Evolutionary conservation across 2,888 invertebrate genomes (phyloP).

Genomic region (Aleiodes testaceus): DNA sequence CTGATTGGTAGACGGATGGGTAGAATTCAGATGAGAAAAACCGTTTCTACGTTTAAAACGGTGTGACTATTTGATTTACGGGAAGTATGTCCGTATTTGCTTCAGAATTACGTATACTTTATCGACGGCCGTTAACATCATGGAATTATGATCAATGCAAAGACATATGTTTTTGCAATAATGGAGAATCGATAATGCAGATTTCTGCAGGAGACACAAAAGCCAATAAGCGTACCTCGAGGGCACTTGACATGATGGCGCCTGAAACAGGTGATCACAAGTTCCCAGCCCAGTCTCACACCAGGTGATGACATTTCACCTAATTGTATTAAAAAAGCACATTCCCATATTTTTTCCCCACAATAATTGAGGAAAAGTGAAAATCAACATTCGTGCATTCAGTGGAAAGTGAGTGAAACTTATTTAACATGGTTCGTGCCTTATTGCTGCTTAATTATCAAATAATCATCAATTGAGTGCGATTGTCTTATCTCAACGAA

Average conservation of each 20-base stretch:
- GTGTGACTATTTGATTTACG: too few species aligned
- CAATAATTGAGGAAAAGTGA: neutral
- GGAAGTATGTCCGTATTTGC: too few species aligned
- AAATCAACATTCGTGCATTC: neutral
- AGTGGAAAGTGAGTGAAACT: neutral
- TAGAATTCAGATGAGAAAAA: too few species aligned
- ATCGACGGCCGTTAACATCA: too few species aligned
- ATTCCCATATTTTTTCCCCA: neutral
- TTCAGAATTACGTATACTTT: too few species aligned
- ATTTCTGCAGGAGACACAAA: neutral
- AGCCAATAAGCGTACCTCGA: neutral
- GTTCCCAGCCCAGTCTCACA: neutral
- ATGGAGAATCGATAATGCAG: neutral
- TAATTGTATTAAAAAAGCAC: neutral
- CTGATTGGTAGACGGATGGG: too few species aligned
- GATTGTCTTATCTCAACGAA: constrained; percentile 7
- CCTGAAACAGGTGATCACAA: constrained; percentile 32
- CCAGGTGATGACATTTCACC: constrained; percentile 16
- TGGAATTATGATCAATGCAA: too few species aligned
- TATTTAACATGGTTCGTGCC: constrained; percentile 22
- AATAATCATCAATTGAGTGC: constrained; percentile 10
- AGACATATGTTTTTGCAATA: too few species aligned
- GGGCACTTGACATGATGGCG: constrained; percentile 28
- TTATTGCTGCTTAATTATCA: constrained; percentile 21
- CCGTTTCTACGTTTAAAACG: too few species aligned